These are phyloP conservation scores for Aurelia aurita DNA, from an alignment of 30 jellyfish, hydroid and myxozoan genomes.

Conservation along the genomic window DNA sequence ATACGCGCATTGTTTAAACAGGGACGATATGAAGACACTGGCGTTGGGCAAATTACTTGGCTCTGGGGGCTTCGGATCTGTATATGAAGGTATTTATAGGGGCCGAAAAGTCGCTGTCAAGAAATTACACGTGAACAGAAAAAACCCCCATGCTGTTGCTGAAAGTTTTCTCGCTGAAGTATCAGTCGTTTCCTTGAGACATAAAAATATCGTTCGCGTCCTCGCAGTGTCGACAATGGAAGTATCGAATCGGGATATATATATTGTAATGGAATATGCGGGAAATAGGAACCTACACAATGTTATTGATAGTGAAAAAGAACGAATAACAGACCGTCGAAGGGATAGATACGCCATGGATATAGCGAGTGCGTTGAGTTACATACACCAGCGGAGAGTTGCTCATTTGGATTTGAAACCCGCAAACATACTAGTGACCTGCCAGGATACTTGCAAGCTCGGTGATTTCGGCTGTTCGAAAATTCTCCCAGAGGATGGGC, in stretches of 20 bases:
- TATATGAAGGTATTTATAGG: constrained; percentile 85
- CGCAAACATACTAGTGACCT: constrained; percentile 92
- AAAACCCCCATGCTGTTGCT: constrained; percentile 94
- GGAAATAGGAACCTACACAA: constrained; percentile 88
- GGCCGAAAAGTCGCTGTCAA: constrained; percentile 91
- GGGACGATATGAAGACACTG: constrained; percentile 48
- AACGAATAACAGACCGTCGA: constrained; percentile 74
- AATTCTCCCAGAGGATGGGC: constrained; percentile 87
- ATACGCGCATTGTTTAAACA: constrained; percentile 59
- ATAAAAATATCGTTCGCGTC: constrained; percentile 90
- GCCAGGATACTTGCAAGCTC: constrained; percentile 91
- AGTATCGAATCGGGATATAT: constrained; percentile 59
- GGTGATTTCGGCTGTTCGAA: constrained; percentile 99
- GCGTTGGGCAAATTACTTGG: constrained; percentile 91
- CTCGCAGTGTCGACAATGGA: constrained; percentile 84
- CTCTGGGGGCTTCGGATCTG: constrained; percentile 98
- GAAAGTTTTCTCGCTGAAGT: constrained; percentile 96
- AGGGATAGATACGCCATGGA: constrained; percentile 86
- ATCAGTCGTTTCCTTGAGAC: constrained; percentile 86
- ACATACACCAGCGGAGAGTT: constrained; percentile 86
- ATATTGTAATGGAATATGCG: constrained; percentile 95
- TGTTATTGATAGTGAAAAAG: constrained; percentile 81
- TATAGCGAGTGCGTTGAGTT: constrained; percentile 90
- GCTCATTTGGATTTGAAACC: constrained; percentile 99
- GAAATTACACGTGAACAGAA: constrained; percentile 80